Conservation (phyloP, 2,113 vertebrate genomes). For the Hystrix brachyura region DNA sequence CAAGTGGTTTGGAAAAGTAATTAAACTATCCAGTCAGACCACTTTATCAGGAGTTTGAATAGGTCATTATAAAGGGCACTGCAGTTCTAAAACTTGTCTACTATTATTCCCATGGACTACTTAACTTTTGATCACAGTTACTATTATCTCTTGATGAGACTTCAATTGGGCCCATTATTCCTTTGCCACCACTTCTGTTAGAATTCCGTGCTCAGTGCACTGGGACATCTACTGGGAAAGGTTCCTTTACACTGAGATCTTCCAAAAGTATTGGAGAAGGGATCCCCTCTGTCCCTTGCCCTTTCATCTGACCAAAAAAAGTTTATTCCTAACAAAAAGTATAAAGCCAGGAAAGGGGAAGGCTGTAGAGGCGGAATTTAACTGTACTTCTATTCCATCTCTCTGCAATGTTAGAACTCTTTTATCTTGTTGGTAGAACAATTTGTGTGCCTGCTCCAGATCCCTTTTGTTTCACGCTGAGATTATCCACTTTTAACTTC, state of each 20-base stretch:
- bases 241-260: not conserved
- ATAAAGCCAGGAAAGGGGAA: not conserved
- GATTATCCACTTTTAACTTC: slow-evolving; percentile 28
- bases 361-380: not conserved
- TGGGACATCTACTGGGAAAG: not conserved
- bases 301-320: not conserved
- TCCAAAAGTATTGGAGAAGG: not conserved
- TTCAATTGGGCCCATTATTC: not conserved
- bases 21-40: not conserved
- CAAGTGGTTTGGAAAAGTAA: not conserved
- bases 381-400: not conserved
- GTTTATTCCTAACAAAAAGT: not conserved
- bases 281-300: not conserved
- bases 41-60: not conserved
- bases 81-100: slow-evolving; percentile 28
- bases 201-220: not conserved
- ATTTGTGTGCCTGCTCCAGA: not conserved
- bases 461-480: not conserved
- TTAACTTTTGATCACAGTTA: not conserved
- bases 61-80: not conserved
- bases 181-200: not conserved
- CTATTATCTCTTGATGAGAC: not conserved
- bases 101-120: not conserved
- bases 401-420: not conserved
- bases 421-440: slow-evolving; percentile 29